Evolutionary conservation across 2,888 invertebrate species (phyloP).

Genomic region (Arctia plantaginis): DNA sequence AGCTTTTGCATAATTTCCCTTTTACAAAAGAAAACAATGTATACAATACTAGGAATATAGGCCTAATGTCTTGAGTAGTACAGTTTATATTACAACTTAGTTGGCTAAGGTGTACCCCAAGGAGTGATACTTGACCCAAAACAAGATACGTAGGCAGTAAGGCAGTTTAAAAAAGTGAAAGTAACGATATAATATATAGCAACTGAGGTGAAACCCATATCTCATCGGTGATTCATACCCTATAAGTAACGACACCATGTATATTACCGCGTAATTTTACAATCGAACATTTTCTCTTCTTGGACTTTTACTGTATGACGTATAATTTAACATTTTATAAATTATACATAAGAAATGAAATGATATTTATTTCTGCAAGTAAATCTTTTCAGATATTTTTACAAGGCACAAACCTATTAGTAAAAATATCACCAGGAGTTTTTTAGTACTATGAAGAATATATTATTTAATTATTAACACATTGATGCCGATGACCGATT

Average conservation of each 20-base stretch:
- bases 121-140: not conserved
- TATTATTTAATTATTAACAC: not conserved
- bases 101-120: not conserved
- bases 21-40: not conserved
- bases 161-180: conserved; percentile 6
- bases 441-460: not conserved
- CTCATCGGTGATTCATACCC: conserved; percentile 4
- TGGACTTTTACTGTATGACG: conserved; percentile 9
- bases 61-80: not conserved
- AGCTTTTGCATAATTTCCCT: not conserved
- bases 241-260: conserved; percentile 13
- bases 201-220: conserved; percentile 1
- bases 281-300: conserved; percentile 8
- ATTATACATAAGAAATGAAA: too few species aligned
- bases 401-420: not conserved
- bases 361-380: too few species aligned
- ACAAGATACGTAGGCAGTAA: not conserved
- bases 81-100: not conserved
- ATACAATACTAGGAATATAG: not conserved
- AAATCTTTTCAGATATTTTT: too few species aligned
- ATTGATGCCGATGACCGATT: not conserved
- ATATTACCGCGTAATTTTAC: conserved; percentile 11
- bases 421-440: not conserved
- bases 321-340: not conserved
- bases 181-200: conserved; percentile 1